These are phyloP conservation scores for Cheilosia scutellata DNA, from an alignment of 2,888 invertebrate species.

Conservation along the genomic window DNA sequence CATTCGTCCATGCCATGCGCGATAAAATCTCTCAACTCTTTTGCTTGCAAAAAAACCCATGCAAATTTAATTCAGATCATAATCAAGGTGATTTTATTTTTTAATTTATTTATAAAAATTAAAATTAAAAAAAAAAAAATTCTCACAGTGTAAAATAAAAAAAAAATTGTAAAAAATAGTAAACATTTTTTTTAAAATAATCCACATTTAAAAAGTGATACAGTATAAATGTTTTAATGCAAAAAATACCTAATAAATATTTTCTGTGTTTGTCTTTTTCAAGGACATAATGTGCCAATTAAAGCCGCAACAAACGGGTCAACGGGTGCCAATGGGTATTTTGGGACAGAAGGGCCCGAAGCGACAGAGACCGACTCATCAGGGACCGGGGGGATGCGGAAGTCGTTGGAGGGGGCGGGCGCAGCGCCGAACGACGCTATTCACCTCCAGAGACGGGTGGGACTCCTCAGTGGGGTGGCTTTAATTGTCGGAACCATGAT, in stretches of 20 bases:
- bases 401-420: conserved; percentile 94
- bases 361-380: conserved; percentile 85
- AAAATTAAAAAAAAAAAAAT: conserved; percentile 31
- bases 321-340: conserved; percentile 84
- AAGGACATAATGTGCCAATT: conserved; percentile 85
- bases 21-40: conserved; percentile 84
- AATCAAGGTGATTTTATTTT: conserved; percentile 81
- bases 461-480: conserved; percentile 99
- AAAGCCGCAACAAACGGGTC: conserved; percentile 84
- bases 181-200: no score
- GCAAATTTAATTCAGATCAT: conserved; percentile 84
- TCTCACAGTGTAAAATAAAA: conserved; percentile 51
- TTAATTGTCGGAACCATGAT: conserved; percentile 99
- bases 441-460: conserved; percentile 99
- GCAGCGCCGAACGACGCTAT: conserved; percentile 97
- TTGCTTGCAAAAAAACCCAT: conserved; percentile 84
- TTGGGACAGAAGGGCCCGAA: conserved; percentile 85
- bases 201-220: conserved; percentile 3
- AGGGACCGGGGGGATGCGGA: conserved; percentile 85
- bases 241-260: conserved; percentile 34
- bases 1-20: conserved; percentile 85
- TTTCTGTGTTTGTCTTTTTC: conserved; percentile 49
- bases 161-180: neutral
- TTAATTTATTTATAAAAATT: conserved; percentile 14
- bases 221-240: neutral